Evolutionary conservation across 1,140 invertebrate genomes (phyloP), one percentile per base, ranked within the genome.

Genomic region (Drosophila trapezifrons): DNA sequence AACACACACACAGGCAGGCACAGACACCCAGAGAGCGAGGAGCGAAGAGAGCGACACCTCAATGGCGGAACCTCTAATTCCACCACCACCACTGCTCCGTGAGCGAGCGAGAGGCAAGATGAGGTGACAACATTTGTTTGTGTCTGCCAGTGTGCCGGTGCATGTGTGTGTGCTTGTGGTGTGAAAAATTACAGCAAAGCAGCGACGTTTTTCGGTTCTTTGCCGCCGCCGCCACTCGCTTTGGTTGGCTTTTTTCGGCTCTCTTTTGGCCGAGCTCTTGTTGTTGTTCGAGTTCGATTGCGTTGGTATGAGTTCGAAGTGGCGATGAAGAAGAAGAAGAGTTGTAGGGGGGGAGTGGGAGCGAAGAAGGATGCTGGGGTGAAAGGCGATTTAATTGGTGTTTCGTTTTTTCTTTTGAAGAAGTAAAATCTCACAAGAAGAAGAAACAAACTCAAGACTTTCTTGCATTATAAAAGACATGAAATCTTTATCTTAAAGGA

Each of bases 111-210:
- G 65, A 69, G 3, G 65, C 18, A n/a, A 42, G 60, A 54, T 69
- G 62, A 69, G 65, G 65, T 69, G 65, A 66, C 65, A 69, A 69
- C 65, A 69, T 66, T 54, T 66, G 45, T 40, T 40, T 45, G 35
- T 73, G 46, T 54, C 51, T 37, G 29, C 35, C 27, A 13, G 40
- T 18, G 40, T 47, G 27, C 17, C 13, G 27, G 45, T 38, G 51
- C 71, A 51, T 72, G 43, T 54, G 55, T 29, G 43, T 65, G 51
- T 49, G 57, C 49, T 55, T 74, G 62, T 64, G 45, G 83, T 87
- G 83, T 87, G 83, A 87, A 87, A 87, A 87, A 87, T 87, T 87
- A 87, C 83, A 89, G 84, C 83, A 87, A 60, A 64, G 79, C 79
- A 73, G 84, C 72, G 76, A 62, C 82, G 70, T 46, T 75, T 47